Conservation (phyloP, 2,113 vertebrate genomes). For the Engystomops pustulosus region DNA sequence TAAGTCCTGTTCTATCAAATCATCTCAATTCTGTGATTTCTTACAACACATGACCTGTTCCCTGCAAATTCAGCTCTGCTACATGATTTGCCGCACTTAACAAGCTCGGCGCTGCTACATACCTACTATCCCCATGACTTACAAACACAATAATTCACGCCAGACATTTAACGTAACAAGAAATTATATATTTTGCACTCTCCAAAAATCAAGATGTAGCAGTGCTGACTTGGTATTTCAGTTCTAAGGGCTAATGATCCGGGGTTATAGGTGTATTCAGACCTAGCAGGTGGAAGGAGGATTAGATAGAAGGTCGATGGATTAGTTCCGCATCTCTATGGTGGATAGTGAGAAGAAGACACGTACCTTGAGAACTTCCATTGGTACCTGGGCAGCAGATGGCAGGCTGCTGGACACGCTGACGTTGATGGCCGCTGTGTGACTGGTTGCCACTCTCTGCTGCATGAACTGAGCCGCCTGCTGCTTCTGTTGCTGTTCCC, state of each 20-base stretch:
- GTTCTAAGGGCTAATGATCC: too few relatives aligned
- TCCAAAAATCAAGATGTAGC: too few relatives aligned
- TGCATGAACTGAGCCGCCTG: slow-evolving; percentile 80
- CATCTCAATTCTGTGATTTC: too few relatives aligned
- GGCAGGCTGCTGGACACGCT: slow-evolving; percentile 76
- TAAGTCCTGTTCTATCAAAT: too few relatives aligned
- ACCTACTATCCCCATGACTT: too few relatives aligned
- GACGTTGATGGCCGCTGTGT: slow-evolving; percentile 88
- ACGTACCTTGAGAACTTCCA: slow-evolving; percentile 90
- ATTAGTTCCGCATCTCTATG: background rate
- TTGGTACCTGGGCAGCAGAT: slow-evolving; percentile 88
- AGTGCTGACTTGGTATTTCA: background rate
- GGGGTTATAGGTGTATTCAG: background rate
- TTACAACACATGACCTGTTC: background rate
- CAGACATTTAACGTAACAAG: too few relatives aligned
- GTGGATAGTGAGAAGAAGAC: background rate
- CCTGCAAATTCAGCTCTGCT: background rate
- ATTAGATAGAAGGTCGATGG: too few relatives aligned
- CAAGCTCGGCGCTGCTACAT: background rate
- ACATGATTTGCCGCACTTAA: background rate
- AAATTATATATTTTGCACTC: too few relatives aligned
- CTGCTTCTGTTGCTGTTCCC: slow-evolving; percentile 86
- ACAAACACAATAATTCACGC: too few relatives aligned
- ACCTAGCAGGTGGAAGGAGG: background rate
- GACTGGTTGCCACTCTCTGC: slow-evolving; percentile 79